Evolutionary conservation across 2,888 invertebrate species (phyloP).

Genomic region (Pardosa pseudoannulata): DNA sequence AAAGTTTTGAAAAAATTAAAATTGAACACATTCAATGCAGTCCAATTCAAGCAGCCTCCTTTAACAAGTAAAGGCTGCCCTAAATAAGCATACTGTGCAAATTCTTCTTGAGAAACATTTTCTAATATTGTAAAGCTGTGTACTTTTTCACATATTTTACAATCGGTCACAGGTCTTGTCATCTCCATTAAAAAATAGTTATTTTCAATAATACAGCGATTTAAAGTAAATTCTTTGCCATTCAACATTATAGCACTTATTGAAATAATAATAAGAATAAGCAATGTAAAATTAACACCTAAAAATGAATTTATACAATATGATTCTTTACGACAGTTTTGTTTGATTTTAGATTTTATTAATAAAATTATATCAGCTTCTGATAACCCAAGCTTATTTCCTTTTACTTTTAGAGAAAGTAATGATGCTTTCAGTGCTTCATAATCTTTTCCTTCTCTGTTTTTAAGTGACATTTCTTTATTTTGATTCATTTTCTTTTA

Average conservation of each 20-base stretch:
- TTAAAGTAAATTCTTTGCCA: slow-evolving; percentile 48
- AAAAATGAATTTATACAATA: slow-evolving; percentile 7
- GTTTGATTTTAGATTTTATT: not conserved
- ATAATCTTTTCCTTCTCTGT: not conserved
- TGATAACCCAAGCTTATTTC: slow-evolving; percentile 16
- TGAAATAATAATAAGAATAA: slow-evolving; percentile 29
- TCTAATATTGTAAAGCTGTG: slow-evolving; percentile 83
- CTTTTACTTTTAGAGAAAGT: slow-evolving; percentile 23
- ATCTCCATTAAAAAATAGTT: slow-evolving; percentile 93
- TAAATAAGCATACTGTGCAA: slow-evolving; percentile 86
- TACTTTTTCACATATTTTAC: slow-evolving; percentile 86
- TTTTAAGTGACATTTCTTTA: no score
- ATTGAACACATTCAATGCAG: slow-evolving; percentile 81
- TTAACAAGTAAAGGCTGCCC: slow-evolving; percentile 88
- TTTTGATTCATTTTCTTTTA: no score
- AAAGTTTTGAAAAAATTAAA: slow-evolving; percentile 76
- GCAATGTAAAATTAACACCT: slow-evolving; percentile 42
- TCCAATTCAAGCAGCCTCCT: slow-evolving; percentile 87
- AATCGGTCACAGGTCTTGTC: slow-evolving; percentile 88
- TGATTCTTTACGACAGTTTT: not conserved
- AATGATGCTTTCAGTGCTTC: not conserved
- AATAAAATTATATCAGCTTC: not conserved
- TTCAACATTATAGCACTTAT: slow-evolving; percentile 39
- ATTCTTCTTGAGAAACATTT: slow-evolving; percentile 81
- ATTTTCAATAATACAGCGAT: slow-evolving; percentile 87